Evolutionary conservation across 2,113 vertebrate genomes (phyloP), one percentile per base, ranked within the genome.

Genomic region (Albula goreensis): DNA sequence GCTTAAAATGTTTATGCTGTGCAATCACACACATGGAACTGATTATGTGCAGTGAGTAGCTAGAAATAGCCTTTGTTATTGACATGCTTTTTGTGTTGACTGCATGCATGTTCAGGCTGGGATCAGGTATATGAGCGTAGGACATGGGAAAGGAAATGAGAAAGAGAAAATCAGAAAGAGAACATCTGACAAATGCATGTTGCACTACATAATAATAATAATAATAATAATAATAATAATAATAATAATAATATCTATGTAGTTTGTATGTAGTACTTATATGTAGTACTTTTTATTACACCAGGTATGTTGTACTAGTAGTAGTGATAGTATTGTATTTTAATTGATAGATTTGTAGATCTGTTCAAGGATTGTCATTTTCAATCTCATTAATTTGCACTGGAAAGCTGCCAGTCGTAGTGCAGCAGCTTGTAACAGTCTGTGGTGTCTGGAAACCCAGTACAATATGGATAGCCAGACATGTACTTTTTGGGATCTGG

Each of bases 1-100:
- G 82, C 86, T 51, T 88, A 52, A 86, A 88, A 82, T 77, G 70
- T 31, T 74, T 74, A 74, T n/a, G n/a, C 70, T 8, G 70, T 74
- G 70, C 22, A 74, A 74, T 74, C n/a, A 10, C 70, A 31, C 70
- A 74, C n/a, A 74, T 74, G 70, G 70, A 31, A 74, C 7, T 74
- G 70, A 74, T 74, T 31, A 74, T 31, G n/a, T 31, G n/a, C n/a
- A 31, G 70, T 2, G 5, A 74, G 70, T 10, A 10, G n/a, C 70
- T 22, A 31, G 22, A 74, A 74, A 31, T 74, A 74, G n/a, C 70
- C n/a, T 0, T 31, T 74, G 70, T 74, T 11, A 9, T n/a, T 9
- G 7, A 74, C 70, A 74, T 9, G 22, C 17, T 2, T 74, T 74
- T 74, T 74, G n/a, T 31, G 22, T 31, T 31, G 22, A 31, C 70